Percentiles rank a stretch among this genome's conserved stretches.
Conservation (phyloP, 2,797 vertebrate genomes). For the Salmo trutta region DNA sequence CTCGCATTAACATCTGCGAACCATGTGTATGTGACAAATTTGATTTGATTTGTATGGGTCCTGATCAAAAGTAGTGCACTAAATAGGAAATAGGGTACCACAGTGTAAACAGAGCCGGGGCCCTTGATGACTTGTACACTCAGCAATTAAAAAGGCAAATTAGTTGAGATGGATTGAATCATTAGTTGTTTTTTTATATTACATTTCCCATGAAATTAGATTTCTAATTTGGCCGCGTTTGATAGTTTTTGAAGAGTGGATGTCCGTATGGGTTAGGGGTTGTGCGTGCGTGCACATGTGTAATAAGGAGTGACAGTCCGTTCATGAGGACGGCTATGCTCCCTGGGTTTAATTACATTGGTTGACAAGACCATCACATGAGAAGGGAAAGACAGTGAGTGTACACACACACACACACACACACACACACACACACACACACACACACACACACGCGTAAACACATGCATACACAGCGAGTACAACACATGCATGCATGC, state of each 20-base stretch:
- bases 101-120: neutral
- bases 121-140: constrained; percentile 38
- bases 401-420: constrained; percentile 24
- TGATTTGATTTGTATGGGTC: neutral
- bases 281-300: neutral
- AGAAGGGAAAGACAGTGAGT: constrained; percentile 14
- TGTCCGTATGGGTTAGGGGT: neutral
- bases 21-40: too few species aligned
- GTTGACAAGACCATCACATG: constrained; percentile 42
- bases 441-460: neutral
- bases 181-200: constrained; percentile 44
- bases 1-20: too few species aligned
- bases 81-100: neutral
- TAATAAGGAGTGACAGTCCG: constrained; percentile 64
- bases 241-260: constrained; percentile 8
- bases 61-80: neutral
- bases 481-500: neutral
- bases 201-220: constrained; percentile 70
- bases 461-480: neutral
- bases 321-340: constrained; percentile 60
- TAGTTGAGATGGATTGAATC: constrained; percentile 63
- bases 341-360: constrained; percentile 56
- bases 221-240: constrained; percentile 55
- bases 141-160: constrained; percentile 70
- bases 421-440: neutral